Conservation (phyloP, 1,140 invertebrate species). For the Heliothis subflexa region DNA sequence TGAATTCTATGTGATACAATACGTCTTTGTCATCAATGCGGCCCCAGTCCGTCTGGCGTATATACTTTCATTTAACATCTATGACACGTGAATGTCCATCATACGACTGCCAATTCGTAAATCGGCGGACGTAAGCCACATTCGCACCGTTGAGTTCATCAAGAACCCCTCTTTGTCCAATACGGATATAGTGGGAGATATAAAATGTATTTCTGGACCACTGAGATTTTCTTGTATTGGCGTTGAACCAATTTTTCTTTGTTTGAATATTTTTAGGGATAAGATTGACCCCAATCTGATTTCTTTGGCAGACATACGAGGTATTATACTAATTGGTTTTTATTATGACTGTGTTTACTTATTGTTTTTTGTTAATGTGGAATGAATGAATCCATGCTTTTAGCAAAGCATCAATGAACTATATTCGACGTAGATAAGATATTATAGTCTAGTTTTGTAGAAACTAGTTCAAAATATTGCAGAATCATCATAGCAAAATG, state of each 20-base stretch:
- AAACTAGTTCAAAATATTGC: too few species aligned
- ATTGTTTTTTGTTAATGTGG: too few species aligned
- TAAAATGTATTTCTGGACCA: conserved; percentile 25
- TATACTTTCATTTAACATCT: not conserved
- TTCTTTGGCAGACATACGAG: not conserved
- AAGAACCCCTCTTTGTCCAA: conserved; percentile 25
- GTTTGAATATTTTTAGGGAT: not conserved
- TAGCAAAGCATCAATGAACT: too few species aligned
- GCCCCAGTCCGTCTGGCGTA: not conserved
- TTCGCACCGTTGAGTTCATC: conserved; percentile 35
- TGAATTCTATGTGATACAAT: not conserved
- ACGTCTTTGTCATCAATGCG: not conserved
- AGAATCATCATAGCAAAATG: too few species aligned
- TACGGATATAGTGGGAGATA: conserved; percentile 1
- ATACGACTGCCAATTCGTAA: conserved; percentile 57
- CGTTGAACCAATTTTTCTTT: conserved; percentile 15
- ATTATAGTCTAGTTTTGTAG: too few species aligned
- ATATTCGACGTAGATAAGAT: too few species aligned
- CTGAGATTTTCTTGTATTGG: not conserved
- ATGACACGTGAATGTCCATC: conserved; percentile 1
- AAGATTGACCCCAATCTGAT: conserved; percentile 1
- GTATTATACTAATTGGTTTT: not conserved
- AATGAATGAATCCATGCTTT: too few species aligned
- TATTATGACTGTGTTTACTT: not conserved
- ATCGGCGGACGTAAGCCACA: conserved; percentile 60